Evolutionary conservation across 2,113 vertebrate genomes (phyloP), one percentile per base, ranked within the genome.

Genomic region (Myotis yumanensis): DNA sequence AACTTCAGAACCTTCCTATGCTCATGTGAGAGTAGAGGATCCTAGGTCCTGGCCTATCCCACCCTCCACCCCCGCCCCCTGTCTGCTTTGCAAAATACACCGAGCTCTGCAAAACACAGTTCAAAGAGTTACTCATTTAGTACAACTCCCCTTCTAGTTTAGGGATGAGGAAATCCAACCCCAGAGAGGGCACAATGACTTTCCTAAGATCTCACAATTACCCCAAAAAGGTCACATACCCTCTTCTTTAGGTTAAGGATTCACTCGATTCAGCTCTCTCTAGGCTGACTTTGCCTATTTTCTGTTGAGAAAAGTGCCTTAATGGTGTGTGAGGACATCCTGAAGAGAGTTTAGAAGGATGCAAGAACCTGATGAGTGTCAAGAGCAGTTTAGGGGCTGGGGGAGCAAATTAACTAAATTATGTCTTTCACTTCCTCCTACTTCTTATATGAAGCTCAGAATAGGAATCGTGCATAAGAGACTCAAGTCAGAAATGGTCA

Each of bases 351-450:
- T 85, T 17, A 75, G 59, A 82, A 30, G 72, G 46, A 69, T 30
- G 46, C 54, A 51, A 51, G 48, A 64, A 51, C 57, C 43, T 32
- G 28, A 77, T 54, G 43, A 69, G 52, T 51, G 37, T 48, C 62
- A 35, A 96, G 80, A 80, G 37, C 46, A 77, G 83, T 46, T 89
- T 68, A 75, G 54, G 82, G 62, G 40, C 28, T 75, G 92, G 37
- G 62, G 89, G 71, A 68, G 66, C 71, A 51, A 79, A 90, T 94
- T 76, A 93, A 72, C 52, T 92, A 81, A 93, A 85, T 95, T 68
- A 94, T 43, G 15, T 69, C 81, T 79, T 91, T 51, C 20, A 35
- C 46, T 54, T 92, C 91, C 81, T 95, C 89, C 35, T 62, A 43
- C 76, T 62, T 89, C 76, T 93, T 52, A 51, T 0, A 37, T 3